phyloP scores from a whole-genome alignment of 2,888 invertebrate genomes.

The Polydesmus complanatus region DNA sequence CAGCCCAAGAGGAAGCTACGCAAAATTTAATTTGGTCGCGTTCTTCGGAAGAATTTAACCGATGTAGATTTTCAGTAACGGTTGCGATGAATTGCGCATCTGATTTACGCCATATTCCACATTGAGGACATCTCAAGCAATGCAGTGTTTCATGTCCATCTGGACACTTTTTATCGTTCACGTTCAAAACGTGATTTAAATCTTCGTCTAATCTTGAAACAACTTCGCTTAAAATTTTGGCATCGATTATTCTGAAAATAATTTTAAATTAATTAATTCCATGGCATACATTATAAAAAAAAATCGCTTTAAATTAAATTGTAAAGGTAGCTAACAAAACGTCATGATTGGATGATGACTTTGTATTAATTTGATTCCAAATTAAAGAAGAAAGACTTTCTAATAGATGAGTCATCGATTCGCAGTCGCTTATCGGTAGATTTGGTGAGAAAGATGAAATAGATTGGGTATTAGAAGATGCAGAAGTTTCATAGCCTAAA shows the following conservation, averaged over 20 bases:
- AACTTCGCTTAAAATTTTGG: too few relatives aligned
- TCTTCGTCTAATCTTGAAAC: too few relatives aligned
- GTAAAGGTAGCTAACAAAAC: background rate
- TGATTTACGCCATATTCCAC: background rate
- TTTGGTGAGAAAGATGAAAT: background rate
- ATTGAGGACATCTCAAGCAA: background rate
- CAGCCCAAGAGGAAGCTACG: conserved; percentile 23
- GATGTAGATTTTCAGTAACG: too few relatives aligned
- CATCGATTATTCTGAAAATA: too few relatives aligned
- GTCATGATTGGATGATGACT: background rate
- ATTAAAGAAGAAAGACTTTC: background rate
- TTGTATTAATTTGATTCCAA: background rate
- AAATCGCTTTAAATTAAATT: background rate
- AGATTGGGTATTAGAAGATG: background rate
- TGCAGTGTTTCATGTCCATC: background rate
- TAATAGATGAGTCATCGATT: background rate
- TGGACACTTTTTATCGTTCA: too few relatives aligned
- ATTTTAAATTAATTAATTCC: too few relatives aligned
- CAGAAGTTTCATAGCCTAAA: background rate
- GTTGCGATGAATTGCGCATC: background rate
- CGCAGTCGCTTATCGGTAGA: background rate
- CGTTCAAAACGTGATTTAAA: too few relatives aligned
- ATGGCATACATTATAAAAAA: too few relatives aligned
- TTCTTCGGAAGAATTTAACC: too few relatives aligned
- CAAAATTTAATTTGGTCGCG: too few relatives aligned